Percentiles rank a stretch among this genome's conserved stretches.
Conservation (phyloP, 2,113 vertebrate species). For the Leucopternis melanops region DNA sequence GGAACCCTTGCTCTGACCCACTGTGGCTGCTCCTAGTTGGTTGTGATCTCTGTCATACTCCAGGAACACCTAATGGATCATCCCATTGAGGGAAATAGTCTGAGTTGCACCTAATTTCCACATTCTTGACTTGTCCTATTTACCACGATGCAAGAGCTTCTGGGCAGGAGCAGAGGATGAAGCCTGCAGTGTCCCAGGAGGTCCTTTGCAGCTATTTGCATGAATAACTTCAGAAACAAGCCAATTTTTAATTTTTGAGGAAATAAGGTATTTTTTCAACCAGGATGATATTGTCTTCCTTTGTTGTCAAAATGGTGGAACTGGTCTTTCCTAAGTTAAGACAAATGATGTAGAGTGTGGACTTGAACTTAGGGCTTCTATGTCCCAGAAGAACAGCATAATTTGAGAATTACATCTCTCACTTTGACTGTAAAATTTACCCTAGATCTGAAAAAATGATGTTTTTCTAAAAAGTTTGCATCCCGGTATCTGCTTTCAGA, state of each 20-base stretch:
- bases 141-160: neutral
- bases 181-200: neutral
- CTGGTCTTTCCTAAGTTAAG: neutral
- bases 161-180: neutral
- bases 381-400: neutral
- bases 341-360: neutral
- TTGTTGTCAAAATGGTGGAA: neutral
- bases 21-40: neutral
- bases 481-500: neutral
- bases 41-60: neutral
- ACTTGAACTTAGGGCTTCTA: neutral
- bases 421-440: neutral
- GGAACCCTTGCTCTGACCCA: neutral
- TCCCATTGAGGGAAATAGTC: neutral
- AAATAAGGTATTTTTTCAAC: neutral
- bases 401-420: neutral
- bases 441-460: neutral
- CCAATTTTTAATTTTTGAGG: rapidly evolving
- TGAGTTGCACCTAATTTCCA: neutral
- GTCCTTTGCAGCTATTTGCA: neutral
- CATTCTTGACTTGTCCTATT: neutral
- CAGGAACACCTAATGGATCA: neutral
- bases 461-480: neutral
- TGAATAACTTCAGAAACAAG: neutral
- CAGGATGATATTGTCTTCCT: neutral